Base-by-base conservation (phyloP, 37 sponge, comb jelly and placozoan species). In the Ephydatia muelleri region DNA sequence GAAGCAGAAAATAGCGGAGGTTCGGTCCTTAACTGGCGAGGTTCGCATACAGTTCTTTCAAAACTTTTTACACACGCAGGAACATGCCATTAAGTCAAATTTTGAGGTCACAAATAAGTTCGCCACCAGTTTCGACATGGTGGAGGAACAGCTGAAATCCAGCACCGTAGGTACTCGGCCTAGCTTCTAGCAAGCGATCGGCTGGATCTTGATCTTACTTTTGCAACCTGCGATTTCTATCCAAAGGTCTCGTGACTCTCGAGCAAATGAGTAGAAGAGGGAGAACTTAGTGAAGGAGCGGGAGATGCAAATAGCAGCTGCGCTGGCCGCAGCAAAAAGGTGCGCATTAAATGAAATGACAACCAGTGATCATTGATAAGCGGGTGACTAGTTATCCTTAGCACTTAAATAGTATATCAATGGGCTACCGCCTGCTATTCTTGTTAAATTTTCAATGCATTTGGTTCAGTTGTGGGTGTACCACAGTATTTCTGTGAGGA, bases 251-350 rank as follows among this genome's bases (percentile, higher is more conserved):
- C 73, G 92, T 98, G 74, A 98, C 99, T 21, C 86, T 98, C 68
- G 92, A 93, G 38, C 91, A 99, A 82, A 92, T 97, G 96, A 97
- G 87, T 88, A 84, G 74, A 97, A 88, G 82, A 85, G 91, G 35
- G 94, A 97, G 67, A 82, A 22, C 19, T 80, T 97, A 11, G 87
- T 97, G 76, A 88, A 86, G 48, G 96, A 95, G 76, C 77, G 95
- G 47, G 94, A 92, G 76, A 88, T 83, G 81, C 90, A 97, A 76
- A 67, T 94, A 19, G 97, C 96, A 0, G 91, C 92, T 0, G 71
- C 83, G 13, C 40, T 90, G 19, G 85, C 84, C 35, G 84, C 77
- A 13, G 74, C 57, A 19, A 57, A 57, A 14, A 57, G 57, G 57
- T 57, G 57, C 16, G 57, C 57, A 14, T 57, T 57, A 57, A 19